Base-by-base conservation (phyloP, 1,140 invertebrate genomes). In the Bilobella aurantiaca region DNA sequence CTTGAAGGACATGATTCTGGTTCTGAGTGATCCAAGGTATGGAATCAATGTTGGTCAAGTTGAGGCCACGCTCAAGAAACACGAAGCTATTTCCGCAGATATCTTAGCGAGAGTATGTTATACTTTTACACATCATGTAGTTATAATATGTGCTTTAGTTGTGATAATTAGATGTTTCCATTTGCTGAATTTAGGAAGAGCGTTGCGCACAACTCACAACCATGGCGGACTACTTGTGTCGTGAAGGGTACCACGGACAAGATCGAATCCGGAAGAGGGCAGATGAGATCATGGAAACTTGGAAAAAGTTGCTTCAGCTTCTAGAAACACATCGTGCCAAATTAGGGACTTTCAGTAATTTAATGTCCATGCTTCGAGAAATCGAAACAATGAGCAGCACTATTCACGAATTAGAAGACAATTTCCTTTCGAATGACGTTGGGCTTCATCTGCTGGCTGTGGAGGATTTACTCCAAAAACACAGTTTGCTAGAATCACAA, bases 1-100 rank as follows among this genome's bases (percentile, higher is more conserved):
- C 78, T 79, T 99, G 21, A 94, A 94, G 78, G 96, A 99, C 79
- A 99, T 99, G 93, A 93, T 93, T 65, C 90, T 93, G 78, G 93
- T 98, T 14, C 77, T 98, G 23, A 90, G 88, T 0, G 94, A 98
- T 80, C 90, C 93, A 8, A 82, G 92, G 64, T 93, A 94, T 76
- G 91, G 90, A 28, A 89, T 86, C 73, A 93, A 93, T 80, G 79
- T 96, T 64, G 83, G 86, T 0, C 93, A 98, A 77, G 93, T 98
- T 0, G 96, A 98, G 75, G 95, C 95, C 12, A 96, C 93, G 0
- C 85, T 98, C 3, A 98, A 98, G 79, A 98, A 99, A 76, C 93
- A 98, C 76, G 94, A 98, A 79, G 96, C 96, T 25, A 96, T 99
- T 59, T 92, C 90, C 72, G 95, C 95, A 0, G 96, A 99, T 75